Evolutionary conservation across 2,113 vertebrate species (phyloP).

Genomic region (Mohoua ochrocephala): DNA sequence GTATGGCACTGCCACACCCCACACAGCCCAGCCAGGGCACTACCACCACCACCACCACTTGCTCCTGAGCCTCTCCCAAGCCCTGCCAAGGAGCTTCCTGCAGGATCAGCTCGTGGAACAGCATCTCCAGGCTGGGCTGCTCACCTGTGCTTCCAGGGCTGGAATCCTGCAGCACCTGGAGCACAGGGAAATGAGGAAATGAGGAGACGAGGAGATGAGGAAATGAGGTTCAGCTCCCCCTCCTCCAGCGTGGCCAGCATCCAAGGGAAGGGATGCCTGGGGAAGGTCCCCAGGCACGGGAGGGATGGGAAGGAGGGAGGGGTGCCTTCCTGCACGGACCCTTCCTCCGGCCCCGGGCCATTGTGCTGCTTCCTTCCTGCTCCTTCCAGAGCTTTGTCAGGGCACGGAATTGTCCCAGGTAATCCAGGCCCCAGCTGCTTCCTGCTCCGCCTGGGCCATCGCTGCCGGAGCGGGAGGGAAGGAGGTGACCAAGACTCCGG

Average conservation of each 20-base stretch:
- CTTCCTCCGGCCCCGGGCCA: not conserved
- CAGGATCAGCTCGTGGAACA: fast-evolving
- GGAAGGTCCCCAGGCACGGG: not conserved
- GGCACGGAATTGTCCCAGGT: not conserved
- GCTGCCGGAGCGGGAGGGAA: not conserved
- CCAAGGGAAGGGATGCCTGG: not conserved
- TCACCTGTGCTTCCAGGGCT: not conserved
- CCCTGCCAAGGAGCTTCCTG: not conserved
- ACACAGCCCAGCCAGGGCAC: not conserved
- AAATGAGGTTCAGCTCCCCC: not conserved
- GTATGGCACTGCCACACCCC: not conserved
- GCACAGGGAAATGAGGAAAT: not conserved
- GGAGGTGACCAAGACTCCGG: not conserved
- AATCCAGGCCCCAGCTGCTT: slow-evolving; percentile 55
- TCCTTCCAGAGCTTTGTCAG: not conserved
- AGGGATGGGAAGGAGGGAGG: not conserved
- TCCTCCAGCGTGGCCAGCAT: fast-evolving
- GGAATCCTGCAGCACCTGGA: not conserved
- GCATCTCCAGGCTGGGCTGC: not conserved
- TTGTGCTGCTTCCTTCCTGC: slow-evolving; percentile 61
- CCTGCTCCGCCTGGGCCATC: not conserved
- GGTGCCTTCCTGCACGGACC: not conserved
- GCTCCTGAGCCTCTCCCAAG: not conserved
- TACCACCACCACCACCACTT: not conserved
- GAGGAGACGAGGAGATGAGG: not conserved